Evolutionary conservation across 1,140 invertebrate genomes (phyloP), one percentile per base, ranked within the genome.

Genomic region (Mesaphorura yosii): DNA sequence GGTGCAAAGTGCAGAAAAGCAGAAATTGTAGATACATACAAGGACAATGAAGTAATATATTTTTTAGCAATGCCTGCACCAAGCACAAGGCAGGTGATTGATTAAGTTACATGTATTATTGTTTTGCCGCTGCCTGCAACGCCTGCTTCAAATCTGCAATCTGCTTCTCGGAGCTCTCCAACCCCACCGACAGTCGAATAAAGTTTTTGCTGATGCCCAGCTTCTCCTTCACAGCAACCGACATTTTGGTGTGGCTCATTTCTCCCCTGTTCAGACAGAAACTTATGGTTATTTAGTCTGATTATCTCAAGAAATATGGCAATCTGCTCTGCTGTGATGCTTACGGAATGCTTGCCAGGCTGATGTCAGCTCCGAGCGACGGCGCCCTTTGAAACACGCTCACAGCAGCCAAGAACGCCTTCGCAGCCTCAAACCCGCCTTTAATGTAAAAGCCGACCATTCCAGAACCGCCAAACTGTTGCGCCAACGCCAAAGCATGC

Each of bases 161-260:
- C 12, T 98, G 73, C 74, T 96, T 91, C 34, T 86, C 75, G 10
- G 77, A 72, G 62, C 87, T 81, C 74, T 98, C 94, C 10, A 97
- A 71, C 2, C 94, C 93, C 26, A 97, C 82, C 0, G 92, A 96
- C 2, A 98, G 68, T 54, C 94, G 76, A 52, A 98, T 80, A 1
- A 98, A 72, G 37, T 81, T 81, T 66, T 95, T 86, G 0, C 78
- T 81, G 42, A 98, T 94, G 6, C 88, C 88, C 6, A 97, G 72
- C 37, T 73, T 67, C 6, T 51, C 38, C 22, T 56, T 34, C 23
- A 58, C 55, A 20, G 40, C 41, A 44, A 58, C 55, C 10, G 59
- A 55, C 6, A 61, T 40, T 53, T 53, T 55, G 3, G 55, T 58
- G 44, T 61, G 59, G 53, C 59, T 61, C 19, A 55, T 53, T 38